Base-by-base conservation (phyloP, 2,888 invertebrate species). In the Apamea crenata region DNA sequence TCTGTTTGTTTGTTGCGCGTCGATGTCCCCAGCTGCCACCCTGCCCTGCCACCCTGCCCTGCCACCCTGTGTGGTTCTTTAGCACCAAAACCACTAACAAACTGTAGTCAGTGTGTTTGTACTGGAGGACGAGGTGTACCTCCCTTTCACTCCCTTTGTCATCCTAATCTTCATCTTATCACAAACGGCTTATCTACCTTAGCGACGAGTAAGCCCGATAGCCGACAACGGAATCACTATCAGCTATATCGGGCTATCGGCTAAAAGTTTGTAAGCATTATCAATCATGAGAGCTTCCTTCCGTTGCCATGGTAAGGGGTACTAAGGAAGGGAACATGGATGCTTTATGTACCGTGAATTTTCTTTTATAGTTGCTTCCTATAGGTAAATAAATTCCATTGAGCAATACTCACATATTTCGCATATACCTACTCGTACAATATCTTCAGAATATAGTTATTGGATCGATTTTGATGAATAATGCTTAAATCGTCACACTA, bases 241-340 rank as follows among this genome's bases (percentile, higher is more conserved):
- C 32, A 25, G 50, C 68, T 61, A 75, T 73, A 73, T 66, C 63
- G n/a, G 83, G 80, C 71, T 78, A 87, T 85, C 81, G 29, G 65
- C 66, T 80, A 76, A 87, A 81, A 84, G 84, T 81, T 75, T 53
- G 71, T 40, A 44, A 53, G 71, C 74, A 25, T 74, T 86, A 88
- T 88, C 89, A 89, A 88, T 88, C 88, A 88, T 82, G 47, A 32
- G 69, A 36, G 77, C 68, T 83, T 89, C 89, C 90, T 87, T 78
- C 85, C 84, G 87, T 87, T 81, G 80, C 78, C 67, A 85, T 82
- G 80, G 73, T 65, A 63, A 83, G 84, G 47, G 72, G 53, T 29
- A 53, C 68, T 80, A 79, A 65, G 76, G 68, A 81, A 67, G 77
- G 68, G 40, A 59, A 25, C 18, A 16, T n/a, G n/a, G 56, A 12